These are phyloP conservation scores for Penaeus chinensis DNA, from an alignment of 1,140 invertebrate genomes.

Conservation along the genomic window DNA sequence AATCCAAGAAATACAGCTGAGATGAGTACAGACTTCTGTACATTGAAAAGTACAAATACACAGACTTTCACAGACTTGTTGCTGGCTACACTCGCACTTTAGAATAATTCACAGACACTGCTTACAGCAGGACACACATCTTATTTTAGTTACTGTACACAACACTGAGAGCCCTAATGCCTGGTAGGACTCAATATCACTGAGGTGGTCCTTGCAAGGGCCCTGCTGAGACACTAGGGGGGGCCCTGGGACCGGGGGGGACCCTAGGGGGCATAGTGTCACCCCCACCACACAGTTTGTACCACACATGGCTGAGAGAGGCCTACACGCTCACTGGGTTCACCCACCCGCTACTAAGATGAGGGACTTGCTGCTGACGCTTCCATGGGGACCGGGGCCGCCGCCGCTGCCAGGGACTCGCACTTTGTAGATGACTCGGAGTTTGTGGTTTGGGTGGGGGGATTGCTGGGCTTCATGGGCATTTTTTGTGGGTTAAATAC, in stretches of 20 bases:
- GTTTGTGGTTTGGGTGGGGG: slow-evolving; percentile 51
- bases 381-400: slow-evolving; percentile 30
- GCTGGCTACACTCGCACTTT: slow-evolving; percentile 61
- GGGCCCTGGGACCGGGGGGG: slow-evolving; percentile 51
- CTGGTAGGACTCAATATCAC: slow-evolving; percentile 61
- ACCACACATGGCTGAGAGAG: slow-evolving; percentile 53
- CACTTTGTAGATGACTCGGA: slow-evolving; percentile 49
- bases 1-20: slow-evolving; percentile 62
- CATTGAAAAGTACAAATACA: slow-evolving; percentile 62
- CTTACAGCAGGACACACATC: slow-evolving; percentile 61
- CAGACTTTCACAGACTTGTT: slow-evolving; percentile 62
- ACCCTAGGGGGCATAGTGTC: slow-evolving; percentile 51
- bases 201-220: slow-evolving; percentile 59
- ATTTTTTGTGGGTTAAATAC: slow-evolving; percentile 36
- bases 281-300: slow-evolving; percentile 59
- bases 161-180: slow-evolving; percentile 60
- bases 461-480: slow-evolving; percentile 41
- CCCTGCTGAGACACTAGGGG: slow-evolving; percentile 55
- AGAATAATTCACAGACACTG: slow-evolving; percentile 62
- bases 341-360: slow-evolving; percentile 57
- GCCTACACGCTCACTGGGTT: slow-evolving; percentile 41
- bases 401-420: slow-evolving; percentile 29
- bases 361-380: slow-evolving; percentile 53
- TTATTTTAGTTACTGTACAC: slow-evolving; percentile 61
- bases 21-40: slow-evolving; percentile 61